Base-by-base conservation (phyloP, 2,888 invertebrate species). In the Idaea dimidiata region DNA sequence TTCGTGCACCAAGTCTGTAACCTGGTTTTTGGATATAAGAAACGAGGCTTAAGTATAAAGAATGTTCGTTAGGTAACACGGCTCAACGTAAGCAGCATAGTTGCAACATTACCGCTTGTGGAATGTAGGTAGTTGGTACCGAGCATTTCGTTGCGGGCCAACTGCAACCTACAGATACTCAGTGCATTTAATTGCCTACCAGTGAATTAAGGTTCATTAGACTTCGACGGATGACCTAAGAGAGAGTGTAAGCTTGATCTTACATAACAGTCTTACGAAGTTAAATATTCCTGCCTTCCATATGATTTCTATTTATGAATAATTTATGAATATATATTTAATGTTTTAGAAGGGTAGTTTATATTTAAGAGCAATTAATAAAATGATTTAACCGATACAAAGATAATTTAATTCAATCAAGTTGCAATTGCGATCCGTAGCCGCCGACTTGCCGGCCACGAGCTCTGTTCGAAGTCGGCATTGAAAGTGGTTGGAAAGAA, bases 401-500 rank as follows among this genome's bases (percentile, higher is more conserved):
- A 43, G 10, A 43, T 14, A 10, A 7, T 2, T 43, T 1, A 66
- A 60, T 68, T 63, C 69, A 65, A 68, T 63, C 69, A 65, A 73
- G 72, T 74, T 78, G 72, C 73, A 77, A 68, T 67, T 76, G 72
- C 72, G 76, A 72, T 81, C 76, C 72, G 71, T 75, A 8, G 43
- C 43, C 43, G 43, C 43, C 43, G n/a, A n/a, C n/a, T 43, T 14
- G 43, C 43, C 43, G 43, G 10, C 43, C 43, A 43, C 43, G 43
- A 43, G 43, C 43, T 43, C 43, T 43, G 71, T 68, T 73, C 73
- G 73, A 80, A 77, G 82, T 82, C 87, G 88, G 87, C 89, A 90
- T 91, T 92, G 91, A 91, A 91, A 90, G 91, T 88, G 85, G 81
- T 85, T 84, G 78, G 88, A 91, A 92, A 91, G 93, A 93, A 93